Evolutionary conservation across 2,888 invertebrate genomes (phyloP).

Genomic region (Drosophila koepferae): DNA sequence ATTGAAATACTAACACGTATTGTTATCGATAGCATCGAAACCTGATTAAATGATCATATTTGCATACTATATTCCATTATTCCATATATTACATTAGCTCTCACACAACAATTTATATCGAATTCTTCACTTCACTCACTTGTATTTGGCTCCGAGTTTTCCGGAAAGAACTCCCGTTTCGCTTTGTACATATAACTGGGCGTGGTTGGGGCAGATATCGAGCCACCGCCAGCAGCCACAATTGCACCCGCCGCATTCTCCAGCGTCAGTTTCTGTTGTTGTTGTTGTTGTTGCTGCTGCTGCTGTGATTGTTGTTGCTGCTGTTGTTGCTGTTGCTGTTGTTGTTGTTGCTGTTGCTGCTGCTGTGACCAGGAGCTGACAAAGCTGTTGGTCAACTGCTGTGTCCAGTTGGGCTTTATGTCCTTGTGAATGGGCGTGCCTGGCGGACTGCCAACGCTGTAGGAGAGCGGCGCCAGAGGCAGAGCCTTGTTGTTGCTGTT

Average conservation of each 20-base stretch:
- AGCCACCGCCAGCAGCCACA: conserved; percentile 71
- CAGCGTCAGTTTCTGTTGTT: conserved; percentile 67
- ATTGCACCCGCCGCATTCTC: conserved; percentile 59
- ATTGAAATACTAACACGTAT: background rate
- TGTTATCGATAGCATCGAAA: too few relatives aligned
- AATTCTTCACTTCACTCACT: conserved; percentile 87
- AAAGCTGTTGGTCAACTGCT: conserved; percentile 84
- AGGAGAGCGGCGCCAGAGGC: conserved; percentile 82
- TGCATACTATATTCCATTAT: too few relatives aligned
- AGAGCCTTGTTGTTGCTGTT: conserved; percentile 10
- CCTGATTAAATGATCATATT: too few relatives aligned
- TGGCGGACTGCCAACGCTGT: conserved; percentile 86
- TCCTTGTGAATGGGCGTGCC: conserved; percentile 89
- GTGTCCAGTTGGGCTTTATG: conserved; percentile 83
- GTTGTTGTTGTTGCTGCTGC: conserved; percentile 41
- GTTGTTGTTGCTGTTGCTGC: conserved; percentile 68
- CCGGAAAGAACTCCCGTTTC: conserved; percentile 92
- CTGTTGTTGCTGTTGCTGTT: conserved; percentile 64
- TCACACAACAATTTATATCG: background rate
- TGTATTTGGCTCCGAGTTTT: conserved; percentile 94
- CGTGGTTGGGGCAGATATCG: conserved; percentile 85
- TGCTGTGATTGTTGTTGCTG: conserved; percentile 58
- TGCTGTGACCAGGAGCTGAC: conserved; percentile 85
- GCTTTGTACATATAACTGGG: conserved; percentile 86
- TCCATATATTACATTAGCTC: too few relatives aligned